These are phyloP conservation scores for Flabesymbios commensalis DNA, from an alignment of 2,888 invertebrate genomes.

Conservation along the genomic window DNA sequence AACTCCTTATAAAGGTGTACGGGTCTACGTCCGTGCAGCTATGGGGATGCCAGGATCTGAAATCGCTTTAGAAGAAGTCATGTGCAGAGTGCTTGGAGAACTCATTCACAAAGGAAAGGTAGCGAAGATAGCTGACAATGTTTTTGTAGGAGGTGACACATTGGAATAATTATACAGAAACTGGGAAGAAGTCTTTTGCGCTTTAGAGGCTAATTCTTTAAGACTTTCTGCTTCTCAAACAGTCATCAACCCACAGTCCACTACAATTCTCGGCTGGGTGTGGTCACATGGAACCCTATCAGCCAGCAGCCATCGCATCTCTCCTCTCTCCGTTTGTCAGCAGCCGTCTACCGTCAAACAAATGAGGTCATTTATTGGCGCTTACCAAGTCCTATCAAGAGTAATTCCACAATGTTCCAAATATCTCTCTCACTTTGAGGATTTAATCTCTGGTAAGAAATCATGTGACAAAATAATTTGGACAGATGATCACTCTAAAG, in stretches of 20 bases:
- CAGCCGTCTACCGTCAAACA: not conserved
- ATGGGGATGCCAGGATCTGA: constrained; percentile 35
- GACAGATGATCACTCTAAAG: not conserved
- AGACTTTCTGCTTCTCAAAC: not conserved
- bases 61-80: constrained; percentile 28
- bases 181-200: constrained; percentile 26
- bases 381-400: not conserved
- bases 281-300: constrained; percentile 2
- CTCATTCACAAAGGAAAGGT: constrained; percentile 20
- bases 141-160: constrained; percentile 4
- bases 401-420: not conserved
- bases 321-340: constrained; percentile 1
- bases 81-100: constrained; percentile 28
- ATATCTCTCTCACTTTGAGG: not conserved
- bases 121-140: constrained; percentile 26
- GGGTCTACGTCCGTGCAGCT: constrained; percentile 20
- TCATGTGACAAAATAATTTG: not conserved
- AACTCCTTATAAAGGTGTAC: constrained; percentile 19
- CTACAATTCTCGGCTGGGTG: constrained; percentile 11
- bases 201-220: constrained; percentile 8
- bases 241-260: not conserved
- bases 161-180: constrained; percentile 14
- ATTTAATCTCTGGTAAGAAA: not conserved
- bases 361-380: constrained; percentile 2
- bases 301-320: constrained; percentile 12